Conservation (phyloP, 53 echinoderm and acorn worm genomes). For the Arbacia lixula region DNA sequence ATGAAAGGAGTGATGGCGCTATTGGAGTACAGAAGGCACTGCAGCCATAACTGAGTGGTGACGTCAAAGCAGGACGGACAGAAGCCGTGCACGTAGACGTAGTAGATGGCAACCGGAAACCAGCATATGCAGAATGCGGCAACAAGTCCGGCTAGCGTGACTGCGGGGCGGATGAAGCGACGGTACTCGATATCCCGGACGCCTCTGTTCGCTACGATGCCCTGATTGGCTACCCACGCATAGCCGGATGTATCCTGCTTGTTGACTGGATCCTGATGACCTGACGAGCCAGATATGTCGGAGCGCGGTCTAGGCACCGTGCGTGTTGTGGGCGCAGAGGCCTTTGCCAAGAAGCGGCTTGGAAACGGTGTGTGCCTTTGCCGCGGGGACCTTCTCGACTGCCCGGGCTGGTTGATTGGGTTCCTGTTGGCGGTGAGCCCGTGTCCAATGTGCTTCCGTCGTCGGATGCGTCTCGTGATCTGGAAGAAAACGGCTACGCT, state of each 20-base stretch:
- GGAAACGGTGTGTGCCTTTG: background rate
- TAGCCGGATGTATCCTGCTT: too few species aligned
- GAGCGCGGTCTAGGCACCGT: too few species aligned
- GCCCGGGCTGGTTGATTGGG: background rate
- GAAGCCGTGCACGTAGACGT: slow-evolving; percentile 65
- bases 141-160: slow-evolving; percentile 68
- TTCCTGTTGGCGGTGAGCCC: background rate
- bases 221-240: too few species aligned
- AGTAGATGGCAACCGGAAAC: slow-evolving; percentile 73
- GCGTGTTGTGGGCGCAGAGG: background rate
- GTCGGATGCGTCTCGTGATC: slow-evolving; percentile 31
- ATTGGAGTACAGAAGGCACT: slow-evolving; percentile 65
- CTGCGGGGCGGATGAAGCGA: slow-evolving; percentile 66
- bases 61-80: slow-evolving; percentile 61
- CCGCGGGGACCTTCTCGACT: background rate
- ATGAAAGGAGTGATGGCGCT: slow-evolving; percentile 68
- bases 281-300: too few species aligned
- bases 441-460: slow-evolving; percentile 25
- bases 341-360: background rate
- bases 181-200: slow-evolving; percentile 18
- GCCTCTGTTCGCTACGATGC: background rate
- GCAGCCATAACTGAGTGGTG: slow-evolving; percentile 57
- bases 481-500: slow-evolving; percentile 52
- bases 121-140: slow-evolving; percentile 63
- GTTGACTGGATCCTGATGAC: too few species aligned